A percentile compares a stretch with the other conserved stretches of the same genome.
These are phyloP conservation scores for Apis dorsata DNA, from an alignment of 1,140 invertebrate species.

Conservation along the genomic window DNA sequence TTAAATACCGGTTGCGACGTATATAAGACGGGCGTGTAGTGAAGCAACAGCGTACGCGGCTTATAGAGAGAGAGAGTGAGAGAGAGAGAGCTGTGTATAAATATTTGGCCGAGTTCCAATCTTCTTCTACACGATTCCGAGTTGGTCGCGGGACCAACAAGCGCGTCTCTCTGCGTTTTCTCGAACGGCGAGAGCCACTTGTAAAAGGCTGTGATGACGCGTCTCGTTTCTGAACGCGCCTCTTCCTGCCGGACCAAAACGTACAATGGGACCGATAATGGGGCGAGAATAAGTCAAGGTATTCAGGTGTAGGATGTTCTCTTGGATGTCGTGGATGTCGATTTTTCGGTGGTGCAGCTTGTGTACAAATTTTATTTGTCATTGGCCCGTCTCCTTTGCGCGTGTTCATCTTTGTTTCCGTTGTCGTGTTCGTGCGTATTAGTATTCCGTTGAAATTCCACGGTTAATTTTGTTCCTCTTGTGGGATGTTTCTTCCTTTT, in stretches of 20 bases:
- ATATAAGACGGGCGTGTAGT: slow-evolving; percentile 34
- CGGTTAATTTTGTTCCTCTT: too few relatives aligned
- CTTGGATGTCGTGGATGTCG: neutral
- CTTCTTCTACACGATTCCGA: slow-evolving; percentile 59
- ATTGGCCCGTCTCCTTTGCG: too few relatives aligned
- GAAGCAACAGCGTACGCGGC: slow-evolving; percentile 38
- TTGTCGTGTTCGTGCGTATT: too few relatives aligned
- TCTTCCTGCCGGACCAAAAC: slow-evolving; percentile 1
- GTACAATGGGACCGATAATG: neutral
- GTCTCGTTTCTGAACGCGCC: slow-evolving; percentile 23
- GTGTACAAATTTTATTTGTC: neutral
- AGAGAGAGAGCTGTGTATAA: slow-evolving; percentile 54
- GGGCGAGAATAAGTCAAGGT: neutral
- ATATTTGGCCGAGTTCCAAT: slow-evolving; percentile 70
- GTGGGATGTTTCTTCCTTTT: too few relatives aligned
- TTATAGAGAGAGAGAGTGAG: slow-evolving; percentile 23
- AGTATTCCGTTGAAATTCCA: too few relatives aligned
- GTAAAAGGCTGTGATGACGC: slow-evolving; percentile 49
- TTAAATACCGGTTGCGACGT: slow-evolving; percentile 54
- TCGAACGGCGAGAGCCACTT: slow-evolving; percentile 54
- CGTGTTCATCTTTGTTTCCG: too few relatives aligned
- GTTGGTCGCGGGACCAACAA: slow-evolving; percentile 41
- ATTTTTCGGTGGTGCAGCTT: neutral
- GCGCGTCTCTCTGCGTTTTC: slow-evolving; percentile 66
- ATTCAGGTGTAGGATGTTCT: neutral